A percentile compares a stretch with the other conserved stretches of the same genome.
phyloP scores from a whole-genome alignment of 2,888 invertebrate species.

The Diploptera punctata region DNA sequence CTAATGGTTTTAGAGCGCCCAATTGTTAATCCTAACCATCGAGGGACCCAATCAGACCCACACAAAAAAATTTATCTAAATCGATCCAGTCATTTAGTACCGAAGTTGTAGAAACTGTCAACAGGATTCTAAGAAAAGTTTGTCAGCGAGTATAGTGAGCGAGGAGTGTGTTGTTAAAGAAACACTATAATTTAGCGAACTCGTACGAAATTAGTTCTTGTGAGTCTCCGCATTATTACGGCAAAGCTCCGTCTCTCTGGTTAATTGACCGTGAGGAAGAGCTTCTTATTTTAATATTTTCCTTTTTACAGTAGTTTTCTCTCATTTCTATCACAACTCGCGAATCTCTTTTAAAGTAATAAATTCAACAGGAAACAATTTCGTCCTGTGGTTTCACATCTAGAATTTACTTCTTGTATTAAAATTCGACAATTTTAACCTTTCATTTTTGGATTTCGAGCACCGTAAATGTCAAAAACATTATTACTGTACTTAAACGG shows the following conservation, averaged over 20 bases:
- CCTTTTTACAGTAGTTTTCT: not conserved
- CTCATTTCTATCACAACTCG: not conserved
- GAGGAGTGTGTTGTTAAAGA: slow-evolving; percentile 1
- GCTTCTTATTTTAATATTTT: slow-evolving; percentile 1
- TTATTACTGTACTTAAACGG: no score
- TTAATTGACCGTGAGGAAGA: not conserved
- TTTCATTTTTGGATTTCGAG: no score
- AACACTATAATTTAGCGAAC: not conserved
- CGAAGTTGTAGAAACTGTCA: no score
- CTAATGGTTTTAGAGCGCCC: no score
- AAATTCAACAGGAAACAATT: slow-evolving; percentile 2
- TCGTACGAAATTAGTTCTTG: not conserved
- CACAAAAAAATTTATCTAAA: no score
- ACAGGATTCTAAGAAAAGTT: not conserved
- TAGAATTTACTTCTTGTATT: no score
- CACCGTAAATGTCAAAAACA: no score
- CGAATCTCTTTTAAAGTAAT: slow-evolving; percentile 5
- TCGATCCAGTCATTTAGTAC: no score
- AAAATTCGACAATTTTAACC: no score
- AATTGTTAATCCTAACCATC: no score
- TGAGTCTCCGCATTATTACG: not conserved
- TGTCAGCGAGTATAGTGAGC: not conserved
- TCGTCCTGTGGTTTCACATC: not conserved
- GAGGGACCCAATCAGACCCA: no score
- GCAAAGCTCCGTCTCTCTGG: not conserved